These are phyloP conservation scores for Drosophila sechellia DNA, from an alignment of 1,140 invertebrate genomes.

Conservation along the genomic window DNA sequence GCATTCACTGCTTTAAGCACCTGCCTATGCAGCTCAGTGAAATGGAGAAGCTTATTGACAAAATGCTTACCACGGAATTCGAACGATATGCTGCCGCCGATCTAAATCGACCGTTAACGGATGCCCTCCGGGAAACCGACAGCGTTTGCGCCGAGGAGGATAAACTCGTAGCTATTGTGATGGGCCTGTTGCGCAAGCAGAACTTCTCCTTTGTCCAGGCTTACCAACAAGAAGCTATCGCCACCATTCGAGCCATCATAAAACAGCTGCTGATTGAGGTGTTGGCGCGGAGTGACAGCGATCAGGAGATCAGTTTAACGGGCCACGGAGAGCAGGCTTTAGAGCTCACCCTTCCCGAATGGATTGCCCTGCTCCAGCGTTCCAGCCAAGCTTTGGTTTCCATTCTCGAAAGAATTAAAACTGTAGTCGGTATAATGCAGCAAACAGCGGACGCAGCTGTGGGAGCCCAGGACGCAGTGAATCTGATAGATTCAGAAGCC, in stretches of 20 bases:
- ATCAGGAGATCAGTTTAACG: slow-evolving; percentile 87
- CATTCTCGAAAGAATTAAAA: slow-evolving; percentile 87
- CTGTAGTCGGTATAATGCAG: slow-evolving; percentile 90
- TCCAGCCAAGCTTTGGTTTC: slow-evolving; percentile 89
- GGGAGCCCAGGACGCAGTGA: slow-evolving; percentile 85
- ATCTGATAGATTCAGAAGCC: slow-evolving; percentile 87
- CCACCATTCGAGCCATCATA: slow-evolving; percentile 93
- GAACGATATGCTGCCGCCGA: slow-evolving; percentile 95
- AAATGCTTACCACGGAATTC: slow-evolving; percentile 98
- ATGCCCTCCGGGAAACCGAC: slow-evolving; percentile 87
- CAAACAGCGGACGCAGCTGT: slow-evolving; percentile 87
- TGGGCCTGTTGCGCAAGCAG: slow-evolving; percentile 93
- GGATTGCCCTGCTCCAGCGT: slow-evolving; percentile 91
- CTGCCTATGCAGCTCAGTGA: slow-evolving; percentile 97
- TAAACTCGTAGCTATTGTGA: slow-evolving; percentile 94
- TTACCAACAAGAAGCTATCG: slow-evolving; percentile 95
- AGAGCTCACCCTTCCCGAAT: slow-evolving; percentile 90
- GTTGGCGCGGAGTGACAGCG: slow-evolving; percentile 86
- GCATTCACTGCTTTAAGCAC: slow-evolving; percentile 97
- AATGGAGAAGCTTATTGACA: slow-evolving; percentile 97
- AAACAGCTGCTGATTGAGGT: slow-evolving; percentile 95
- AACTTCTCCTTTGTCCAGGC: slow-evolving; percentile 95
- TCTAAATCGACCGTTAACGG: slow-evolving; percentile 91
- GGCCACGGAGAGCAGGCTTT: slow-evolving; percentile 89
- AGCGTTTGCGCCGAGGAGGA: slow-evolving; percentile 91